phyloP scores from a whole-genome alignment of 2,888 invertebrate genomes.

The Rhagonycha fulva region DNA sequence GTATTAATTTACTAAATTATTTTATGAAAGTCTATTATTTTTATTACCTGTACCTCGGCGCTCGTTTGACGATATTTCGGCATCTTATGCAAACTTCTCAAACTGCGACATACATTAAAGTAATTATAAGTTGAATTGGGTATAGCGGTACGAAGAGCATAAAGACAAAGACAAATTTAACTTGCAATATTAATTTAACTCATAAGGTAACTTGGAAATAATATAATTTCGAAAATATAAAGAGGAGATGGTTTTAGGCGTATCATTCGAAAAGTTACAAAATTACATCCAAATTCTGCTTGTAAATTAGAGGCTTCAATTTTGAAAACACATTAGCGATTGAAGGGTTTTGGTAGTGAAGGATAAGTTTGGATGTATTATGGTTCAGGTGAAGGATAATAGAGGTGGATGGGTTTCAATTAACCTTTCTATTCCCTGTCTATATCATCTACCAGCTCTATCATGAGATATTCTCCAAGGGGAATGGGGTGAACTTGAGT shows the following conservation, averaged over 20 bases:
- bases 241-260: not conserved
- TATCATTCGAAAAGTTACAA: not conserved
- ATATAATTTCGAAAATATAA: conserved; percentile 18
- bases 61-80: conserved; percentile 23
- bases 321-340: not conserved
- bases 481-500: conserved; percentile 36
- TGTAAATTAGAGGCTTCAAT: not conserved
- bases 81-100: conserved; percentile 25
- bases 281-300: not conserved
- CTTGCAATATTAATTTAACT: conserved; percentile 28
- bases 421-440: conserved; percentile 45
- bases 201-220: conserved; percentile 30
- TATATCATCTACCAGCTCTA: conserved; percentile 33
- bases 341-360: conserved; percentile 22
- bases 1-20: not conserved
- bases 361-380: conserved; percentile 39
- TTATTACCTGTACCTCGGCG: not conserved
- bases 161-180: conserved; percentile 29
- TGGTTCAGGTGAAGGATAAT: conserved; percentile 52
- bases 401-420: conserved; percentile 54
- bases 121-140: conserved; percentile 30
- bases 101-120: conserved; percentile 30
- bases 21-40: not conserved
- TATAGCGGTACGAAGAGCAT: conserved; percentile 20
- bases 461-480: conserved; percentile 44